Conservation (phyloP, 2,888 invertebrate genomes). For the Heliconius ismenius region DNA sequence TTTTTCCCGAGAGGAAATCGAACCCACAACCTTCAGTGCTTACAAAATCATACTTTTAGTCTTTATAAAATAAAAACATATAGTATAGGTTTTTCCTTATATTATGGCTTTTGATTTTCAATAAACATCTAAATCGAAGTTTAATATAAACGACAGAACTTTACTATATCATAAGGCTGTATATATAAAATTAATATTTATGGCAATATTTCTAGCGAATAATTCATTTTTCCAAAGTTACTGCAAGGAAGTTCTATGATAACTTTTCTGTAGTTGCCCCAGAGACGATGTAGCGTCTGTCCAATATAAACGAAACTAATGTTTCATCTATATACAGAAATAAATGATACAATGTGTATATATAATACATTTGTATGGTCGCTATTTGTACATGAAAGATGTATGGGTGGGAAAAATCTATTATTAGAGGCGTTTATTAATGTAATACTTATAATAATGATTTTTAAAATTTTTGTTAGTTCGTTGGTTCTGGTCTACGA, state of each 20-base stretch:
- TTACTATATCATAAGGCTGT: not conserved
- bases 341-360: not conserved
- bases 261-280: conserved; percentile 3
- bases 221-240: conserved; percentile 12
- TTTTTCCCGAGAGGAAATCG: not conserved
- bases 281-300: conserved; percentile 6
- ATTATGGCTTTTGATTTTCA: too few species aligned
- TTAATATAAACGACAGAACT: not conserved
- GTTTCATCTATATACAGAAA: conserved; percentile 11
- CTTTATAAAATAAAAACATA: not conserved
- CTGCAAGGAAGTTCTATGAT: not conserved
- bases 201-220: not conserved
- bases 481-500: too few species aligned
- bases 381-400: too few species aligned
- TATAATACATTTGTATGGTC: too few species aligned
- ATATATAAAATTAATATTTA: conserved; percentile 3
- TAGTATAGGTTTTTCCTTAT: too few species aligned
- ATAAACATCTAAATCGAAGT: not conserved
- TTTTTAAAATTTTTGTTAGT: too few species aligned
- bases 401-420: too few species aligned
- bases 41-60: not conserved
- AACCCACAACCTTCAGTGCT: not conserved
- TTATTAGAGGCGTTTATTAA: too few species aligned
- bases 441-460: too few species aligned
- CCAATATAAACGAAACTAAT: conserved; percentile 13